A percentile compares a stretch with the other conserved stretches of the same genome.
Conservation (phyloP, 2,113 vertebrate genomes). For the Tonatia bakeri region DNA sequence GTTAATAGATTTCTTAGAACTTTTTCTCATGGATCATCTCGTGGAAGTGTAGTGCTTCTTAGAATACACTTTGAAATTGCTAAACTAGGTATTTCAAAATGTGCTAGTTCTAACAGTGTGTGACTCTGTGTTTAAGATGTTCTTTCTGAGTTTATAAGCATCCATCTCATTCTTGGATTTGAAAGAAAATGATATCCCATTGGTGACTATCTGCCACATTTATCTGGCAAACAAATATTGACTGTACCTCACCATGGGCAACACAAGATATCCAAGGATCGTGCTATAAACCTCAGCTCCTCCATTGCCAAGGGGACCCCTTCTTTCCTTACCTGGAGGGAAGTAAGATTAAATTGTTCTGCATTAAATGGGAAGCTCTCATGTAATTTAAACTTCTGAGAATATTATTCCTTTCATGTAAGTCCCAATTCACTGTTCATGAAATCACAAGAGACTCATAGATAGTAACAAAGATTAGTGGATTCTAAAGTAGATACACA, state of each 20-base stretch:
- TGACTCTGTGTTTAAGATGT: neutral
- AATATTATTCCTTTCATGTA: neutral
- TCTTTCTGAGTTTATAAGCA: neutral
- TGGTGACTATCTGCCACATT: neutral
- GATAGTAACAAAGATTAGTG: slow-evolving; percentile 4
- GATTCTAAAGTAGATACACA: neutral
- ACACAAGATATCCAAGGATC: neutral
- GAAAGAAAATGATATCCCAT: neutral
- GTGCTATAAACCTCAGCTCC: neutral
- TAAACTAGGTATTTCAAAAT: neutral
- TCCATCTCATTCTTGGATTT: slow-evolving; percentile 2
- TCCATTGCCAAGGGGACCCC: neutral
- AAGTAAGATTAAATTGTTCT: neutral
- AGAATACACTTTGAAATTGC: neutral
- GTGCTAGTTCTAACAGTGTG: neutral
- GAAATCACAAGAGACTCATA: neutral
- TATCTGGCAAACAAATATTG: neutral
- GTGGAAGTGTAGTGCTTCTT: neutral
- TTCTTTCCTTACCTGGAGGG: neutral
- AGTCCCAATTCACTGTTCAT: neutral
- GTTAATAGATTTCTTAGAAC: slow-evolving; percentile 14
- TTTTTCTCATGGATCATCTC: neutral
- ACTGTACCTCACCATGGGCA: neutral
- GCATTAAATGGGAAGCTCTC: neutral
- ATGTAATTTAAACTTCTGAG: neutral